A percentile compares a stretch with the other conserved stretches of the same genome.
phyloP scores from a whole-genome alignment of 1,140 invertebrate species.

The Drosophila ogumai region DNA sequence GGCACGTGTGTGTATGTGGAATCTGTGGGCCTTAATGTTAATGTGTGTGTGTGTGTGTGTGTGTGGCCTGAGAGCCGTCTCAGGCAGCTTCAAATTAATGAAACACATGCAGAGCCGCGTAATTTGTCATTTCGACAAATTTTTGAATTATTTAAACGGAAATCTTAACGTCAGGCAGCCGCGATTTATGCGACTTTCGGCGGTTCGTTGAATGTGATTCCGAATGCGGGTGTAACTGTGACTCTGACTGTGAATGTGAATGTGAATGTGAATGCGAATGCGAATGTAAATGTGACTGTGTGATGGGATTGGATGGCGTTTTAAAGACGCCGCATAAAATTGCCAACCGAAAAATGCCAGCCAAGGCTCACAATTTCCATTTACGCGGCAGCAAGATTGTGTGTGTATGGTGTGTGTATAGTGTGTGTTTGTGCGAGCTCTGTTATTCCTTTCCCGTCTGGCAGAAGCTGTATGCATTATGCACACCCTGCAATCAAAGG shows the following conservation, averaged over 20 bases:
- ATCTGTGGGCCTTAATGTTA: slow-evolving; percentile 25
- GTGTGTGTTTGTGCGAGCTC: slow-evolving; percentile 12
- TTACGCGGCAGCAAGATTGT: slow-evolving; percentile 15
- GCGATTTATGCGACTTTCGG: slow-evolving; percentile 55
- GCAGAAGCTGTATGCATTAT: slow-evolving; percentile 44
- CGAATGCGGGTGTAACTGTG: slow-evolving; percentile 31
- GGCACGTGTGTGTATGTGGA: slow-evolving; percentile 61
- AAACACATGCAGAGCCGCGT: slow-evolving; percentile 75
- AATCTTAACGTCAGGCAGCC: slow-evolving; percentile 67
- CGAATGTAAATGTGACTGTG: slow-evolving; percentile 34
- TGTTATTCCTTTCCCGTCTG: slow-evolving; percentile 47
- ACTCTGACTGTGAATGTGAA: slow-evolving; percentile 32
- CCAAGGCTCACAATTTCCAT: slow-evolving; percentile 52
- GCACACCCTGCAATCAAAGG: slow-evolving; percentile 27
- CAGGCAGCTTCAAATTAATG: slow-evolving; percentile 68
- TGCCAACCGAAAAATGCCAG: slow-evolving; percentile 54
- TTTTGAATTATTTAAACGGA: slow-evolving; percentile 79
- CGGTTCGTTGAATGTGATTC: slow-evolving; percentile 25
- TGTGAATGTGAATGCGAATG: slow-evolving; percentile 19
- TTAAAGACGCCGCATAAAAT: slow-evolving; percentile 57
- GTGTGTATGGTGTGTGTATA: slow-evolving; percentile 6
- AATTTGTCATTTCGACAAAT: slow-evolving; percentile 80
- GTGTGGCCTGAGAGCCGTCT: slow-evolving; percentile 20
- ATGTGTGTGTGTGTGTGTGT: slow-evolving; percentile 9
- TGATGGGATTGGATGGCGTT: slow-evolving; percentile 47